These are phyloP conservation scores for Diorhabda elongata DNA, from an alignment of 1,140 invertebrate species.

Conservation along the genomic window DNA sequence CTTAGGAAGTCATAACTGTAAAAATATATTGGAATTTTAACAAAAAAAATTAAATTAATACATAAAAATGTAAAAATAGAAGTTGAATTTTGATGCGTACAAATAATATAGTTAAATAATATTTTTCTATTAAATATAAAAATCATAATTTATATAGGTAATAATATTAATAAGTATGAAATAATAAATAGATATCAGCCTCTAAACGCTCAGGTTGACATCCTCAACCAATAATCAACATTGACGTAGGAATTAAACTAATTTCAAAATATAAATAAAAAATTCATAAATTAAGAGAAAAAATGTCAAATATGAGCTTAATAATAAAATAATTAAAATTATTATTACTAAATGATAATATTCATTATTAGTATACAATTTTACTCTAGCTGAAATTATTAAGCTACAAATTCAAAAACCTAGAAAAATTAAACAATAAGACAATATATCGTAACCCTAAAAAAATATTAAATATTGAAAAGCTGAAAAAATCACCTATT, in stretches of 20 bases:
- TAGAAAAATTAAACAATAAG: constrained; percentile 53
- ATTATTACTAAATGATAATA: constrained; percentile 51
- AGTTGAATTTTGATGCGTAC: constrained; percentile 47
- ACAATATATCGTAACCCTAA: constrained; percentile 49
- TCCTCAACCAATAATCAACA: constrained; percentile 62
- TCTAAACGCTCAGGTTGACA: constrained; percentile 59
- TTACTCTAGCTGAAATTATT: constrained; percentile 52
- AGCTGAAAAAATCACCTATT: constrained; percentile 43
- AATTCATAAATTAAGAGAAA: constrained; percentile 39
- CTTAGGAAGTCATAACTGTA: constrained; percentile 68
- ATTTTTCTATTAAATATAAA: constrained; percentile 50
- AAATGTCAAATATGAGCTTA: constrained; percentile 57
- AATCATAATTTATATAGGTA: constrained; percentile 56
- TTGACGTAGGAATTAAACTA: constrained; percentile 58
- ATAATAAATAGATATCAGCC: constrained; percentile 58
- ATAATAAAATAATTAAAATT: constrained; percentile 53
- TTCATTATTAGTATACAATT: constrained; percentile 48
- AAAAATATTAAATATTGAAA: constrained; percentile 45
- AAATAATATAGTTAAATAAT: constrained; percentile 49
- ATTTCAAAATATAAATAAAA: constrained; percentile 65
- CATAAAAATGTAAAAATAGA: constrained; percentile 51
- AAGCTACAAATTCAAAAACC: constrained; percentile 52
- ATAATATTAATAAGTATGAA: constrained; percentile 61
- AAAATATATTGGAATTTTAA: constrained; percentile 64
- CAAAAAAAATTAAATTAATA: constrained; percentile 58